Conservation (phyloP, 2,113 vertebrate genomes). For the Hyla sarda region DNA sequence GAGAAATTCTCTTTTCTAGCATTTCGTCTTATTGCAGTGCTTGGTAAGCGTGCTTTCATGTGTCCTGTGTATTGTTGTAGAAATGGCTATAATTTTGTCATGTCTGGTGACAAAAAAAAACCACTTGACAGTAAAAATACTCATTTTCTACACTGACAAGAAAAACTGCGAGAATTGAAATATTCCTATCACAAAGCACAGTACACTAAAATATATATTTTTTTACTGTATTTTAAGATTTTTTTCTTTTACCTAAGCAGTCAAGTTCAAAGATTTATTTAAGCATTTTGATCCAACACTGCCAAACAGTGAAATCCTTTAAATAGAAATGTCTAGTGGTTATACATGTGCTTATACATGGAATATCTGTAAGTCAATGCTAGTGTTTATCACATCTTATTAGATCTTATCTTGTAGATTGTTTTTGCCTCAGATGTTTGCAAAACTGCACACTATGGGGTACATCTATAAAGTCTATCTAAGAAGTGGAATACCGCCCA, state of each 20-base stretch:
- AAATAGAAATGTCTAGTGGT: no score
- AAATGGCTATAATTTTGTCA: slow-evolving; percentile 28
- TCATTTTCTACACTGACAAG: neutral
- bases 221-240: neutral
- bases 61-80: neutral
- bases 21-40: neutral
- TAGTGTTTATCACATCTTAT: no score
- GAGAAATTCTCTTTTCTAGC: neutral
- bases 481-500: no score
- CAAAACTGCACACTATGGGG: no score
- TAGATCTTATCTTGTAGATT: no score
- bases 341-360: no score
- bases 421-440: no score
- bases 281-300: neutral
- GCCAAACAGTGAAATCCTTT: no score
- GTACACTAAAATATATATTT: neutral
- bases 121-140: slow-evolving; percentile 9
- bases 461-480: no score
- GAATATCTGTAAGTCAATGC: no score
- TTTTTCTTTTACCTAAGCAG: neutral
- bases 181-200: neutral
- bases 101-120: neutral
- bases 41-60: neutral
- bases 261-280: neutral
- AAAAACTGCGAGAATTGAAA: neutral